phyloP scores from a whole-genome alignment of 2,113 vertebrate species.

The Esox niger region DNA sequence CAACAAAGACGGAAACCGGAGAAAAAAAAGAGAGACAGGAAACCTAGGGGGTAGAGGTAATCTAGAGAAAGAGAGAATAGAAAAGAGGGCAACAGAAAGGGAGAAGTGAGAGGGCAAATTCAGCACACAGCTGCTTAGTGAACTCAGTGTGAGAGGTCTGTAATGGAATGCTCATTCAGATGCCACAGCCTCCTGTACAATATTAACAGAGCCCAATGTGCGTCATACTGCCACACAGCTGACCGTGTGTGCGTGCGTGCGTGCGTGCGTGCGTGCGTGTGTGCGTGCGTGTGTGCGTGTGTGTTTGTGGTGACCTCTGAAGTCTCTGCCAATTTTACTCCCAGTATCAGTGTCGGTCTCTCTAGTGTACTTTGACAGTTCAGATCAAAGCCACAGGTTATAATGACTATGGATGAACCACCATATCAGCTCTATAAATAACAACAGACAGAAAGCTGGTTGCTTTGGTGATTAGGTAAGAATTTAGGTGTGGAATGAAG shows the following conservation, averaged over 20 bases:
- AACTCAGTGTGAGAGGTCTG: constrained; percentile 57
- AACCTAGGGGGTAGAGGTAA: neutral
- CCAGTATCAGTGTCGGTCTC: constrained; percentile 11
- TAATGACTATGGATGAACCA: neutral
- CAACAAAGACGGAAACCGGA: neutral
- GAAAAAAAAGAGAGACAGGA: neutral
- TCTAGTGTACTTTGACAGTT: neutral
- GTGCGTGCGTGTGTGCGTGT: neutral
- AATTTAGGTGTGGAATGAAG: too few relatives aligned
- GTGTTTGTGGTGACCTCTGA: neutral
- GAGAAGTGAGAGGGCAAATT: constrained; percentile 20
- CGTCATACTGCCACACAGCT: constrained; percentile 74
- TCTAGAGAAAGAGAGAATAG: neutral
- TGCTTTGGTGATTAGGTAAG: too few relatives aligned
- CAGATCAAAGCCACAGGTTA: neutral
- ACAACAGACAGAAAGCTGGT: too few relatives aligned
- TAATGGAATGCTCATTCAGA: constrained; percentile 73
- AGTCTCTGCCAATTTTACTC: neutral
- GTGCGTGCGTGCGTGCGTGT: neutral
- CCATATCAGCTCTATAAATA: too few relatives aligned
- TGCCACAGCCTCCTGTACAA: constrained; percentile 72
- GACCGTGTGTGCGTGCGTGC: constrained; percentile 42
- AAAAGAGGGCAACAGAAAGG: neutral
- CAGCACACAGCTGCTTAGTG: constrained; percentile 49
- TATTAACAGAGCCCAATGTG: constrained; percentile 73